These are phyloP conservation scores for Andricus curvator DNA, from an alignment of 2,888 invertebrate genomes.

Conservation along the genomic window DNA sequence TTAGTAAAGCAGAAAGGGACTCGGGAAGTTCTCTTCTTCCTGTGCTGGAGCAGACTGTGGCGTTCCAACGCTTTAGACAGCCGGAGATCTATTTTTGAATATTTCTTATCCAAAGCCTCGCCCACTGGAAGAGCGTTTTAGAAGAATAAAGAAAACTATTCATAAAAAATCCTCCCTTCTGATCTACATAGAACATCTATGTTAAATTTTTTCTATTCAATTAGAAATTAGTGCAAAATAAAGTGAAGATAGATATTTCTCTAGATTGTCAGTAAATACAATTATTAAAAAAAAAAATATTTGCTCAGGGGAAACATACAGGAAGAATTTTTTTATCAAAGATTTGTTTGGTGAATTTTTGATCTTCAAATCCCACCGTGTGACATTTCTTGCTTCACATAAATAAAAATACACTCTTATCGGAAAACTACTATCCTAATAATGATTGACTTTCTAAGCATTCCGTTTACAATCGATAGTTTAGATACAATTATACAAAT, in stretches of 20 bases:
- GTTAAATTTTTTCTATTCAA: not conserved
- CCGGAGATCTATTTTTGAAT: conserved; percentile 35
- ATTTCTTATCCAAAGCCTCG: conserved; percentile 12
- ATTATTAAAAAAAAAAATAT: too few species aligned
- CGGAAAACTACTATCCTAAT: not conserved
- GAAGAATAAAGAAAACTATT: not conserved
- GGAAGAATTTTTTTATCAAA: too few species aligned
- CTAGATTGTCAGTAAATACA: too few species aligned
- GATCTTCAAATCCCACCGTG: not conserved
- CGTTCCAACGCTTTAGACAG: conserved; percentile 13
- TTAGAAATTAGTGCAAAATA: not conserved
- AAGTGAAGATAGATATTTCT: not conserved
- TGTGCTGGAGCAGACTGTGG: conserved; percentile 1
- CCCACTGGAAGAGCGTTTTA: conserved; percentile 10
- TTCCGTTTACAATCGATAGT: not conserved
- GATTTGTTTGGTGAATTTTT: not conserved
- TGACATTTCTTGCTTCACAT: not conserved
- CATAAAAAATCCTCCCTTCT: not conserved
- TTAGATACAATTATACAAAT: not conserved
- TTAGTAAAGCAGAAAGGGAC: not conserved
- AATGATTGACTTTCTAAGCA: not conserved
- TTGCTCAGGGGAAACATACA: too few species aligned
- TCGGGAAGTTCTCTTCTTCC: not conserved
- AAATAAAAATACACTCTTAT: not conserved
- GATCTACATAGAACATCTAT: not conserved